Evolutionary conservation across 1,140 invertebrate genomes (phyloP), one percentile per base, ranked within the genome.

Genomic region (Camponotus pennsylvanicus): DNA sequence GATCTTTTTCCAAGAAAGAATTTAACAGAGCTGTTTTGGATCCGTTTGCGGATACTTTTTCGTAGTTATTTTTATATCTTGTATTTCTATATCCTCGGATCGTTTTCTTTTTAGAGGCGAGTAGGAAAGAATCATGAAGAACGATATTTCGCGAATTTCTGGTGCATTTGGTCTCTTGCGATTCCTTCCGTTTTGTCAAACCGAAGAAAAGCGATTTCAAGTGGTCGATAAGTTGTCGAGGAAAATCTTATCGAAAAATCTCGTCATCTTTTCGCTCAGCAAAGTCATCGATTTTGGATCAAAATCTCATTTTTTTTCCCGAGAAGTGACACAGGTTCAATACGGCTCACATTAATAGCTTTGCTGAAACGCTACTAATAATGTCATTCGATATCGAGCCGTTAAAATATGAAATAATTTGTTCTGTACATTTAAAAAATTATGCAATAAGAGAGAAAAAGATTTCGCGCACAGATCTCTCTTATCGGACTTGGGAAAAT

Each of bases 81-180:
- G 1, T 27, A 27, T 27, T 27, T 27, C 18, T 37, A 32, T 71
- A 40, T 59, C 45, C 63, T 27, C 45, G 49, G 64, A 70, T 82
- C 79, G 63, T 55, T 79, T 79, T 63, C 37, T 18, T 61, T 73
- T 73, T 40, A 55, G 21, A 70, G 37, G 18, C 37, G 52, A 82
- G 49, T 40, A 37, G 21, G 27, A 67, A 57, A 70, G 59, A 73
- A 27, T 82, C 67, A 27, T n/a, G 40, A 34, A 7, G n/a, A 73
- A 71, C 15, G 79, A 82, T 71, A 82, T 82, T 82, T 82, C 27
- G 55, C 59, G 66, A 71, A 71, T 71, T 82, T 82, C 79, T 71
- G 15, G 52, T 34, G 66, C 78, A 59, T 42, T 82, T 71, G 67
- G 32, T 71, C 37, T 37, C 52, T n/a, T n/a, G 52, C 37, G 77